phyloP scores from a whole-genome alignment of 2,113 vertebrate species.

The Stercorarius parasiticus region DNA sequence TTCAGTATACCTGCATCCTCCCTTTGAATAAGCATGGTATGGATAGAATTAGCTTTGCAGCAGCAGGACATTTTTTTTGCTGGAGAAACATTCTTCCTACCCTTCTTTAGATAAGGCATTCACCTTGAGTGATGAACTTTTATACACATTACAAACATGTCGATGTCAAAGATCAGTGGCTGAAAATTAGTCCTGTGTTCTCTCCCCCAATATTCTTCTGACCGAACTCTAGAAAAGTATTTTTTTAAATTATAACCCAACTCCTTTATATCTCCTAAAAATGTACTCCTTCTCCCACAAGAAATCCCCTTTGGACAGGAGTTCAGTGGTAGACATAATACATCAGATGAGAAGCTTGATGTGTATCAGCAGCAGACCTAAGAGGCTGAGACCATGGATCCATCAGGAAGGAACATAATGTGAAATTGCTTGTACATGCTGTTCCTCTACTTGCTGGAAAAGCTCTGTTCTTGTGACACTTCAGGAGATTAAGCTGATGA shows the following conservation, averaged over 20 bases:
- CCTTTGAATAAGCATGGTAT: not conserved
- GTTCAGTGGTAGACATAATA: not conserved
- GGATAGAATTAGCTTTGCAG: not conserved
- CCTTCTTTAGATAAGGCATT: not conserved
- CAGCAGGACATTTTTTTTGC: not conserved
- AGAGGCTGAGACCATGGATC: conserved; percentile 5
- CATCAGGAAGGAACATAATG: conserved; percentile 32
- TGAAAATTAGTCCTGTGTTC: not conserved
- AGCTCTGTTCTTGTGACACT: conserved; percentile 44
- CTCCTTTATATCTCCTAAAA: not conserved
- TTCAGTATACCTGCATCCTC: not conserved
- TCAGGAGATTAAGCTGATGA: conserved; percentile 57
- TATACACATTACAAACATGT: not conserved
- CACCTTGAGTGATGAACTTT: not conserved
- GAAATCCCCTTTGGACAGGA: conserved; percentile 1
- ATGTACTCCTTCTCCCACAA: not conserved
- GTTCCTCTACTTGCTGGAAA: conserved; percentile 28
- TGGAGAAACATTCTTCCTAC: not conserved
- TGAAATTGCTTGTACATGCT: conserved; percentile 34
- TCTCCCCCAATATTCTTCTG: not conserved
- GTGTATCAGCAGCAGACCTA: conserved; percentile 1
- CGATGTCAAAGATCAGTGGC: not conserved
- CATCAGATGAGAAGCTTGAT: not conserved
- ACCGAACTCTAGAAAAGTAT: not conserved
- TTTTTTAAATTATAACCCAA: not conserved